These are phyloP conservation scores for Pseudomyrmex gracilis DNA, from an alignment of 1,140 invertebrate species.

Conservation along the genomic window DNA sequence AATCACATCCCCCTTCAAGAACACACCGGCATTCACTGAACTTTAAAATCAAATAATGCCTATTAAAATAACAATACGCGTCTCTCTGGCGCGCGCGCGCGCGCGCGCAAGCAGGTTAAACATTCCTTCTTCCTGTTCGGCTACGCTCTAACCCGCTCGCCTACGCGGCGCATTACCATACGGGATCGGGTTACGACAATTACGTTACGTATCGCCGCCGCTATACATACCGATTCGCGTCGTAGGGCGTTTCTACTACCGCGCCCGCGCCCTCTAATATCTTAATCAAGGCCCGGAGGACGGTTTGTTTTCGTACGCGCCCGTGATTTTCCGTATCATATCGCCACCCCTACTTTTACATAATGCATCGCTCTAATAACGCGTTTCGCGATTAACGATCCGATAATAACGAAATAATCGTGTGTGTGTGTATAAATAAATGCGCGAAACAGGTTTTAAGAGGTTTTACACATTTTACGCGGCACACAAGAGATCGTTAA, in stretches of 20 bases:
- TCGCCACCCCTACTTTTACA: neutral
- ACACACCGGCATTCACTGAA: slow-evolving; percentile 84
- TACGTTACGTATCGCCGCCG: slow-evolving; percentile 80
- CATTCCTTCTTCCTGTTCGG: slow-evolving; percentile 81
- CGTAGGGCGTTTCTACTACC: neutral
- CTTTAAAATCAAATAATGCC: slow-evolving; percentile 86
- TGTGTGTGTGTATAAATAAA: neutral
- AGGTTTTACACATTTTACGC: slow-evolving; percentile 33
- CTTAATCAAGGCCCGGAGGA: slow-evolving; percentile 61
- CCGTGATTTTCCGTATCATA: slow-evolving; percentile 35
- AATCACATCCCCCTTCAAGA: slow-evolving; percentile 84
- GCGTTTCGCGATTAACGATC: slow-evolving; percentile 4
- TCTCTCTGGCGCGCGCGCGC: slow-evolving; percentile 72
- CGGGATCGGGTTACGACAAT: slow-evolving; percentile 85
- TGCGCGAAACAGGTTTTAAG: neutral
- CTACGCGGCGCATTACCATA: slow-evolving; percentile 81
- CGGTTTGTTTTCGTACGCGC: slow-evolving; percentile 29
- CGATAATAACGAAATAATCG: neutral
- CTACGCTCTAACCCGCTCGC: slow-evolving; percentile 64
- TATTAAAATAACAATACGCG: slow-evolving; percentile 86
- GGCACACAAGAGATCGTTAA: slow-evolving; percentile 36
- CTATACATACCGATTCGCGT: slow-evolving; percentile 72
- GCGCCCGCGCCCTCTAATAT: slow-evolving; percentile 65
- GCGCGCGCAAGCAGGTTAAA: slow-evolving; percentile 82
- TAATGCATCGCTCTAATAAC: slow-evolving; percentile 1